These are phyloP conservation scores for Caenorhabditis sp. DNA, from an alignment of 2,888 invertebrate species.

Conservation along the genomic window DNA sequence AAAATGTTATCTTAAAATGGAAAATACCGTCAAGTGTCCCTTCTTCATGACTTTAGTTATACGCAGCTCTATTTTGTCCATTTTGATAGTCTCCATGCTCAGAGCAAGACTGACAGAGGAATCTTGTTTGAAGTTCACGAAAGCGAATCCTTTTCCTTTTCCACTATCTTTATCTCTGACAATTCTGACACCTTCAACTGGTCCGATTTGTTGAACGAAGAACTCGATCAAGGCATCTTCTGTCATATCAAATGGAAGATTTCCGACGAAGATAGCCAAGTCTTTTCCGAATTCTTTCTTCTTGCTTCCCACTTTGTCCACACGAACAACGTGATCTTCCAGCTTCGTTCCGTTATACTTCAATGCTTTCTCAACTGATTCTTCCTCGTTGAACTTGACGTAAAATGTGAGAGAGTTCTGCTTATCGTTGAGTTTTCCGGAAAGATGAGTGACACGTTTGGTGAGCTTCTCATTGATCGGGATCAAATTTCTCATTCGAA, in stretches of 20 bases:
- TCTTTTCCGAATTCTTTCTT: conserved; percentile 67
- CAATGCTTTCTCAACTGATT: conserved; percentile 67
- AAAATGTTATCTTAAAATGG: background rate
- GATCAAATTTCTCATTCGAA: conserved; percentile 68
- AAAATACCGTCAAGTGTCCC: conserved; percentile 58
- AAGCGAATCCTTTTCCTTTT: conserved; percentile 71
- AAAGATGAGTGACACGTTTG: conserved; percentile 66
- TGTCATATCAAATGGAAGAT: conserved; percentile 62
- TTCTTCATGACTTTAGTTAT: conserved; percentile 72
- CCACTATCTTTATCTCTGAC: conserved; percentile 66
- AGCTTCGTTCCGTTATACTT: conserved; percentile 65
- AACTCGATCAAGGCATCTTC: conserved; percentile 61
- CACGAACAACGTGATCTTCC: conserved; percentile 68
- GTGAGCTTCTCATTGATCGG: conserved; percentile 65
- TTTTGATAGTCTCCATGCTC: conserved; percentile 63
- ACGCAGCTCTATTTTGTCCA: conserved; percentile 65
- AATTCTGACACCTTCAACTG: conserved; percentile 64
- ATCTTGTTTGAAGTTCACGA: conserved; percentile 69
- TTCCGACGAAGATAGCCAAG: conserved; percentile 68
- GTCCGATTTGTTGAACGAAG: conserved; percentile 66
- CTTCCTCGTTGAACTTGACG: conserved; percentile 65
- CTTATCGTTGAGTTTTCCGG: conserved; percentile 65
- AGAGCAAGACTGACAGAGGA: conserved; percentile 66
- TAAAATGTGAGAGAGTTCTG: conserved; percentile 69
- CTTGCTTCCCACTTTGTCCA: conserved; percentile 59